Conservation (phyloP, 1,140 invertebrate species). For the Drosophila tropicalis region DNA sequence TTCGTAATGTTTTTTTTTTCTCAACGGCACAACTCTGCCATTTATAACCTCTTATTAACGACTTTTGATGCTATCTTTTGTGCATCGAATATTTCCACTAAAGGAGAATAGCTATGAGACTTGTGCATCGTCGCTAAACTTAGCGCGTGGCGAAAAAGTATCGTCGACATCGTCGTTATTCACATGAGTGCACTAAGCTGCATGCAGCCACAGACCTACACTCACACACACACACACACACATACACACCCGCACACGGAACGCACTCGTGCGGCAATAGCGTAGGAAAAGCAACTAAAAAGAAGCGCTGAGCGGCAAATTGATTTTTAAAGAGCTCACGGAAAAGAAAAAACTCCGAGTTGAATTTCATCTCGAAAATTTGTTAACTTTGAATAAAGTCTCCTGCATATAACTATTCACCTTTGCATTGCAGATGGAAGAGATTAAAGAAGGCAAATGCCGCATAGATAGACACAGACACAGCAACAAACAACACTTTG, state of each 20-base stretch:
- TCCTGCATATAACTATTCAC: slow-evolving; percentile 17
- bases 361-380: slow-evolving; percentile 52
- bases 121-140: slow-evolving; percentile 2
- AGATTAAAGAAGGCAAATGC: slow-evolving; percentile 10
- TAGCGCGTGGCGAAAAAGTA: slow-evolving; percentile 48
- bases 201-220: slow-evolving; percentile 19
- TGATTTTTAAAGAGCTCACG: slow-evolving; percentile 42
- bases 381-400: slow-evolving; percentile 49
- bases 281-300: slow-evolving; percentile 29
- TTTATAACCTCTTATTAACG: too few species aligned
- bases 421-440: neutral
- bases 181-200: slow-evolving; percentile 66
- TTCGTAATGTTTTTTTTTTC: too few species aligned
- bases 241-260: slow-evolving; percentile 19
- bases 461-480: slow-evolving; percentile 20
- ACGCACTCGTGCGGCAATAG: slow-evolving; percentile 60
- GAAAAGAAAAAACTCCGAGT: slow-evolving; percentile 22
- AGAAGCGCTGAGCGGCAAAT: slow-evolving; percentile 43
- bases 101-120: neutral
- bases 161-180: slow-evolving; percentile 50
- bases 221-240: slow-evolving; percentile 26
- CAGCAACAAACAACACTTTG: slow-evolving; percentile 2
- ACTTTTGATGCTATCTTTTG: neutral
- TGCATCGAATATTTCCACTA: neutral
- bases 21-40: too few species aligned